Conservation (phyloP, 2,113 vertebrate species). For the Gymnobelideus leadbeateri region DNA sequence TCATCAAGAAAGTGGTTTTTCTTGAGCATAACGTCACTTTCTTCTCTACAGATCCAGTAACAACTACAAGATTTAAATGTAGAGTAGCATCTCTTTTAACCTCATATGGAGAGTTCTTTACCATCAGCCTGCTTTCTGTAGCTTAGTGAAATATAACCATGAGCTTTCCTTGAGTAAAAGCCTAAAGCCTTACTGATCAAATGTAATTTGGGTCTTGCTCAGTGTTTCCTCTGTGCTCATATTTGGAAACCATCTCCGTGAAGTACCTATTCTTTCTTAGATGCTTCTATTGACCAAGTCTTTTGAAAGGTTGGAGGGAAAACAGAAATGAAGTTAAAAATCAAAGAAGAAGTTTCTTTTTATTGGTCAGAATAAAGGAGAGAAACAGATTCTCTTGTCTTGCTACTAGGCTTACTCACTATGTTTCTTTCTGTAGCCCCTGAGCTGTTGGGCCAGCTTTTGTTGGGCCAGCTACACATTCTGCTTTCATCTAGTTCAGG, state of each 20-base stretch:
- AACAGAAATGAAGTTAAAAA: constrained; percentile 29
- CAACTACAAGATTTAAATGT: not conserved
- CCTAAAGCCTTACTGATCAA: not conserved
- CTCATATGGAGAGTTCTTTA: not conserved
- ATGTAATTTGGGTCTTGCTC: constrained; percentile 1
- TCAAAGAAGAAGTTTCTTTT: constrained; percentile 42
- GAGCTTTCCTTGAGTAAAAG: not conserved
- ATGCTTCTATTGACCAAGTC: not conserved
- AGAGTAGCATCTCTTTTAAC: not conserved
- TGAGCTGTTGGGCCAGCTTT: constrained; percentile 17
- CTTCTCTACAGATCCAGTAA: constrained; percentile 41
- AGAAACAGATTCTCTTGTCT: constrained; percentile 36
- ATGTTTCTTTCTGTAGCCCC: constrained; percentile 49
- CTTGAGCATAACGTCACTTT: constrained; percentile 8
- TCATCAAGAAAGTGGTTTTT: constrained; percentile 23
- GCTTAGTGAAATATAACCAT: not conserved
- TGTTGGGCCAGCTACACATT: constrained; percentile 34
- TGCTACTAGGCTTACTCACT: constrained; percentile 21
- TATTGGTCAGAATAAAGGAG: not conserved
- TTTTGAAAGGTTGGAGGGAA: constrained; percentile 50
- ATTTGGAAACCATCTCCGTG: constrained; percentile 1
- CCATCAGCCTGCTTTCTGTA: constrained; percentile 21
- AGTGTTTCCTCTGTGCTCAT: constrained; percentile 23
- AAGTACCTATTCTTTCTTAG: constrained; percentile 43
- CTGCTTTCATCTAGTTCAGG: constrained; percentile 48